Evolutionary conservation across 2,113 vertebrate genomes (phyloP), one percentile per base, ranked within the genome.

Genomic region (Platysteira castanea): DNA sequence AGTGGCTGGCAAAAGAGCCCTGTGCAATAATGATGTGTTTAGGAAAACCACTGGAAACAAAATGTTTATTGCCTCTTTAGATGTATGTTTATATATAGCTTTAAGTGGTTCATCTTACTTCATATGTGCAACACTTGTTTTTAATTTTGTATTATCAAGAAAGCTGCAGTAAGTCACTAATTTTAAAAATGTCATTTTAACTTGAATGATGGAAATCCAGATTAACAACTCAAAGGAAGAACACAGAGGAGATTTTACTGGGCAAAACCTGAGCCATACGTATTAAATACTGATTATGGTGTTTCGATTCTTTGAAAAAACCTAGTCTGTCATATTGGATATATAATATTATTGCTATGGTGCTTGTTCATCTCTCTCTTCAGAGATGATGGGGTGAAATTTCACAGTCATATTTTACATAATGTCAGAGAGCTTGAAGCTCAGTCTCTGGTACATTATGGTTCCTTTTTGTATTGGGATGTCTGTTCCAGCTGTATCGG

Each of bases 31-130:
- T 92, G 92, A 90, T 90, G 85, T 91, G 91, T 93, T 93, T 90
- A 96, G 63, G 81, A 96, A 91, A 97, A 54, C 90, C 80, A 92
- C 75, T 94, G 44, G 31, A 96, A 96, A 95, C 82, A 89, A 80
- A 97, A 94, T 95, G 49, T 90, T 93, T 95, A 76, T 95, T 84
- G 69, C 67, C 35, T 85, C 85, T 86, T 84, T 68, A 73, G 79
- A 90, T 60, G 39, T 71, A 61, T 80, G 56, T 86, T 97, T 89
- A 87, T 88, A 41, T 56, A 63, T 84, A 91, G 90, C 69, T 97
- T 80, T 78, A 88, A 97, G 96, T 92, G 68, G 37, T 84, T 91
- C 56, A 46, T 89, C 69, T 69, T 39, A 31, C 44, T 81, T 68
- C 10, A 6, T 73, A 26, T 7, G 6, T 50, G 26, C 53, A 35